Evolutionary conservation across 2,797 vertebrate genomes (phyloP), one percentile per base, ranked within the genome.

Genomic region (Sebastes umbrosus): DNA sequence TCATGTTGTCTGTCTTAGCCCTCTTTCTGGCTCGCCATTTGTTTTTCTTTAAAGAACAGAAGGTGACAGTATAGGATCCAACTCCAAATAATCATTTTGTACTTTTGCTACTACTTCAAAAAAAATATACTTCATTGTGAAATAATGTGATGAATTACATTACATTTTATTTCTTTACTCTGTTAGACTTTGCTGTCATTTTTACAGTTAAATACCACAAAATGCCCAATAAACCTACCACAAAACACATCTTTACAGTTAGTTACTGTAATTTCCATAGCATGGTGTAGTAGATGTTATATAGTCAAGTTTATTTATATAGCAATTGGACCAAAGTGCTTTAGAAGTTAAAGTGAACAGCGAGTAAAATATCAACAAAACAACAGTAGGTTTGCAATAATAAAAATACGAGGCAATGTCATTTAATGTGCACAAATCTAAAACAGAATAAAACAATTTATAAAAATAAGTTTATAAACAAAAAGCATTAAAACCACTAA

Each of bases 1-100:
- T 96, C 88, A 94, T 95, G 95, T 95, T 97, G 96, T 96, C 93
- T 91, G 94, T 92, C 90, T 93, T 95, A 79, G 79, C 46, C 36
- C 63, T 90, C 62, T 89, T 84, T 91, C 78, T 85, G 68, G 66
- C 78, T 86, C 74, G 1, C 7, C 7, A 54, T 72, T 73, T 73
- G 62, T 77, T 82, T 69, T 25, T 50, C 27, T 29, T 16, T 29
- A 14, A 22, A 59, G 5, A 60, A 16, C 43, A 39, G 11, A 55
- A 58, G n/a, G 3, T 57, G 27, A 60, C 9, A 2, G 18, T 20
- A n/a, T 20, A n/a, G 24, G 18, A 55, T 64, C 36, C 1, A 68
- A 27, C 24, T 6, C 9, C 20, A 14, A 78, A 54, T n/a, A n/a
- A n/a, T n/a, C n/a, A n/a, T n/a, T n/a, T n/a, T n/a, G n/a, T n/a